A percentile compares a stretch with the other conserved stretches of the same genome.
phyloP scores from a whole-genome alignment of 2,797 vertebrate species.

The Heliangelus exortis region DNA sequence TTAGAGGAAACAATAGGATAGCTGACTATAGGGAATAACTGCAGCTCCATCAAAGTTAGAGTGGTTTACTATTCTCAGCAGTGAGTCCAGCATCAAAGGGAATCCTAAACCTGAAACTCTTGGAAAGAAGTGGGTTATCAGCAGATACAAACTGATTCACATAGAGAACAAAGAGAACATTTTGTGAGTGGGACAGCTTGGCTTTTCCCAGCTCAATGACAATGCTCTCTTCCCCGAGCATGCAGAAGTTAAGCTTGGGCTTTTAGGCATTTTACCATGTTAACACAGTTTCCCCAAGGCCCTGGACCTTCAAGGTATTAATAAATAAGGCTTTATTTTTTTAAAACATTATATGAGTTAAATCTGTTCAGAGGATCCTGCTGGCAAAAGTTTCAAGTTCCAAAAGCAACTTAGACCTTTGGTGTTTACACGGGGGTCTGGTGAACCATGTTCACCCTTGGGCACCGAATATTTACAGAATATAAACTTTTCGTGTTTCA shows the following conservation, averaged over 20 bases:
- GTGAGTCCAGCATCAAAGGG: conserved; percentile 47
- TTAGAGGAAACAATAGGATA: conserved; percentile 2
- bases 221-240: neutral
- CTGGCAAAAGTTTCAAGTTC: neutral
- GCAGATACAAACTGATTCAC: conserved; percentile 39
- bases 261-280: neutral
- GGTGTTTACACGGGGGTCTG: neutral
- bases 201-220: neutral
- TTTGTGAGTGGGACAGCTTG: neutral
- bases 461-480: neutral
- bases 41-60: conserved; percentile 12
- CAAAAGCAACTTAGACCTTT: neutral
- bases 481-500: neutral
- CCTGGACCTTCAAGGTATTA: neutral
- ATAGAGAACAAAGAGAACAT: neutral
- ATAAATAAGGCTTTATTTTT: neutral
- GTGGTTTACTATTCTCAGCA: conserved; percentile 47
- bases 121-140: conserved; percentile 45
- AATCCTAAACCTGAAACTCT: conserved; percentile 35
- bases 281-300: neutral
- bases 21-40: conserved; percentile 39
- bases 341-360: neutral
- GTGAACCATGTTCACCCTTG: rapidly evolving
- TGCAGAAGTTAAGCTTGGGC: neutral
- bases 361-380: neutral